Evolutionary conservation across 2,113 vertebrate species (phyloP).

Genomic region (Oncorhynchus tshawytscha): DNA sequence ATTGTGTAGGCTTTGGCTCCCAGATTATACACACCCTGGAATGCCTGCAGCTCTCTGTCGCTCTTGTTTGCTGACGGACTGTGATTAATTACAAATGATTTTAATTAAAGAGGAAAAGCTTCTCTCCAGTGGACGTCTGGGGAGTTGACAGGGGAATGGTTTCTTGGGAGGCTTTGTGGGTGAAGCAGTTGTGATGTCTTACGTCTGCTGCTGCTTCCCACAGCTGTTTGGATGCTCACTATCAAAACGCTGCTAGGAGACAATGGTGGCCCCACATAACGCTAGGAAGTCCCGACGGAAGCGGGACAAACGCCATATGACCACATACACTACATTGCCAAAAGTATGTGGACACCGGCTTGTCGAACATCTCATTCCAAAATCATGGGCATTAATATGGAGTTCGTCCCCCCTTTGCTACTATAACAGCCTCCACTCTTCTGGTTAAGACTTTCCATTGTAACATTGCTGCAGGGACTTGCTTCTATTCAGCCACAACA

Average conservation of each 20-base stretch:
- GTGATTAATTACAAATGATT: conserved; percentile 40
- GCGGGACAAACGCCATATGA: neutral
- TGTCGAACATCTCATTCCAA: too few species aligned
- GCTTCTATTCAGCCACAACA: too few species aligned
- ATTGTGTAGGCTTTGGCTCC: neutral
- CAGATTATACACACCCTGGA: neutral
- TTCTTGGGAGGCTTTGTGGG: conserved; percentile 1
- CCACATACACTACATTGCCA: too few species aligned
- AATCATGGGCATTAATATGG: too few species aligned
- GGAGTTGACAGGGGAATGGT: conserved; percentile 6
- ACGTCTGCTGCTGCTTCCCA: neutral
- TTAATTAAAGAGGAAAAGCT: conserved; percentile 45
- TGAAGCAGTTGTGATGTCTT: neutral
- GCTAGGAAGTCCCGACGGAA: neutral
- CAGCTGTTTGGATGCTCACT: neutral
- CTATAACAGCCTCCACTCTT: too few species aligned
- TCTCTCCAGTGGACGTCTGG: conserved; percentile 13
- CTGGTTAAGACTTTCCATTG: too few species aligned
- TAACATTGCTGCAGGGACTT: too few species aligned
- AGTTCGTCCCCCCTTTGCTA: too few species aligned
- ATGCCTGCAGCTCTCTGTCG: conserved; percentile 14
- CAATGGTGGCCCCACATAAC: neutral
- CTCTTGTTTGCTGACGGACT: conserved; percentile 43
- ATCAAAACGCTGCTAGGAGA: neutral
- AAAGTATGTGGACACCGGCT: too few species aligned